phyloP scores from a whole-genome alignment of 1,140 invertebrate genomes.

The Cotesia typhae region DNA sequence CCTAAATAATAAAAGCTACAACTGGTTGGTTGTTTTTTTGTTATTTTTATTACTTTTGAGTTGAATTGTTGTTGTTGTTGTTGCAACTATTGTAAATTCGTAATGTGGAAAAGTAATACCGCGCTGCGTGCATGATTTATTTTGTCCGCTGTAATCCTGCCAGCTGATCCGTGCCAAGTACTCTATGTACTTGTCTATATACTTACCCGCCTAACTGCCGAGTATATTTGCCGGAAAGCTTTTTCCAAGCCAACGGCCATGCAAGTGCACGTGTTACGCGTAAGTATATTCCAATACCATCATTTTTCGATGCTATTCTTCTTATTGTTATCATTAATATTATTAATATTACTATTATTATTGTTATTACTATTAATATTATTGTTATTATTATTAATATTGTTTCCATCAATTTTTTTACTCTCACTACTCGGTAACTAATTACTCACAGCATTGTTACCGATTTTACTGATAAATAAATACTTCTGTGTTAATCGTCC shows the following conservation, averaged over 20 bases:
- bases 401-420: constrained; percentile 5
- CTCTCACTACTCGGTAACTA: neutral
- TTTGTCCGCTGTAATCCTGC: constrained; percentile 24
- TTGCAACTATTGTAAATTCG: neutral
- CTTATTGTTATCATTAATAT: constrained; percentile 18
- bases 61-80: too few relatives aligned
- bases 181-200: neutral
- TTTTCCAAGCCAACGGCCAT: constrained; percentile 25
- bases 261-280: constrained; percentile 22
- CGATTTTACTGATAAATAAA: too few relatives aligned
- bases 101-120: neutral
- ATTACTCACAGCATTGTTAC: too few relatives aligned
- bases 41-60: neutral
- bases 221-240: constrained; percentile 25
- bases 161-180: constrained; percentile 25
- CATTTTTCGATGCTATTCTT: constrained; percentile 17
- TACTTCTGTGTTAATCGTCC: too few relatives aligned
- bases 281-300: constrained; percentile 28
- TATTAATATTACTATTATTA: constrained; percentile 7
- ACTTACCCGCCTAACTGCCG: constrained; percentile 6
- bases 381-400: neutral
- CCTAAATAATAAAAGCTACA: too few relatives aligned
- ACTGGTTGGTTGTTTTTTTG: too few relatives aligned
- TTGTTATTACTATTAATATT: constrained; percentile 20
- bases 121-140: neutral